Evolutionary conservation across 2,888 invertebrate species (phyloP), one percentile per base, ranked within the genome.

Genomic region (Lasioglossum lativentre): DNA sequence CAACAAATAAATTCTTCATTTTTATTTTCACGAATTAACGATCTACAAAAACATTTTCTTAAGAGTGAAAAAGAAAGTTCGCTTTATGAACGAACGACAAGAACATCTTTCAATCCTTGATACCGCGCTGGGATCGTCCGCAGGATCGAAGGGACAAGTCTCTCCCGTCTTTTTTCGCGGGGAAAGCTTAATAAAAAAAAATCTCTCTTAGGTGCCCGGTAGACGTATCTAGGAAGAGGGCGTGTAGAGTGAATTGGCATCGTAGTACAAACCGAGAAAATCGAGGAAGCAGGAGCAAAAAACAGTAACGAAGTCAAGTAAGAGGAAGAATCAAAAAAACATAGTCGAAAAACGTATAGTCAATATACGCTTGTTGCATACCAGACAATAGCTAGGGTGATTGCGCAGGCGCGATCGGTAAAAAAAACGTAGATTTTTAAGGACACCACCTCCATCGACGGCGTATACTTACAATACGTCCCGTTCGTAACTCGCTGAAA

Each of bases 401-500:
- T 94, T 93, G 93, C 93, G 94, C 94, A 92, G 94, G 94, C 94
- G 94, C 93, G 92, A 93, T 93, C 88, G 86, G 74, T 92, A 89
- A 88, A 82, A 2, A 59, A 27, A 59, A 88, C 82, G 59, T 91
- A 92, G 88, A 88, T 90, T 91, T 92, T 86, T 87, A 88, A 88
- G 80, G 75, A 80, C 70, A 59, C 68, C 63, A 30, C 34, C 63
- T 30, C 59, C 68, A 23, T 38, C 68, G 72, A 82, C 76, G 87
- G 75, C 89, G 87, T 87, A 75, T 79, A 78, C 78, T 82, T 82
- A 72, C 70, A 74, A 80, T 89, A 85, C 85, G 90, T 79, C 78
- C 52, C 74, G 34, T 89, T 80, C 80, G 78, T 87, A 86, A 34
- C 74, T 89, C 84, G 88, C 86, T 88, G 82, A 90, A 83, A 90